These are phyloP conservation scores for Ascidia mentula DNA, from an alignment of 23 tunicate species.

Conservation along the genomic window DNA sequence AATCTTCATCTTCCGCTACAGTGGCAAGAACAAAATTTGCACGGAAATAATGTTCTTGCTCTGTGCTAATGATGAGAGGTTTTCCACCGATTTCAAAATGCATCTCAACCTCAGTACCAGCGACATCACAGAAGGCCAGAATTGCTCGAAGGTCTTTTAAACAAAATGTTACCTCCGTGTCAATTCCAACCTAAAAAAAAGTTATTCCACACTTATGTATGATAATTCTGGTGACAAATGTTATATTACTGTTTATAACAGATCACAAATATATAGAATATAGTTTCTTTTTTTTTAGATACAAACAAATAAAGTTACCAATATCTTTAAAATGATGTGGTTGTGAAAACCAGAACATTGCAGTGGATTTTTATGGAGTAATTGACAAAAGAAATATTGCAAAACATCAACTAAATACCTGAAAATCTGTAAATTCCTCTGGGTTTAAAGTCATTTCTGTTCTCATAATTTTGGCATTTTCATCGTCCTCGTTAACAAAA, in stretches of 20 bases:
- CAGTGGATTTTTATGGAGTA: not conserved
- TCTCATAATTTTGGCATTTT: conserved; percentile 37
- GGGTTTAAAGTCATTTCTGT: conserved; percentile 77
- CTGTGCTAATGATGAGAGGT: conserved; percentile 56
- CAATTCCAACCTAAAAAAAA: conserved; percentile 56
- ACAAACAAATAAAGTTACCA: too few relatives aligned
- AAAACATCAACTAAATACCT: conserved; percentile 21
- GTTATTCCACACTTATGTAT: too few relatives aligned
- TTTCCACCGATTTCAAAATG: conserved; percentile 77
- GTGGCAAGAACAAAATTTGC: conserved; percentile 83
- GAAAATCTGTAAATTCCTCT: conserved; percentile 74
- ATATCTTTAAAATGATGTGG: too few relatives aligned
- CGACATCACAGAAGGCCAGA: conserved; percentile 62
- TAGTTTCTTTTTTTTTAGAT: too few relatives aligned
- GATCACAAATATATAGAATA: not conserved
- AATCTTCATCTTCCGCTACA: conserved; percentile 33
- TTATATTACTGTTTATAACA: too few relatives aligned
- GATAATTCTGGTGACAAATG: not conserved
- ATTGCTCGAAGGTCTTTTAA: conserved; percentile 74
- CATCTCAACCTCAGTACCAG: conserved; percentile 34
- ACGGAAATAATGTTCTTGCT: conserved; percentile 41
- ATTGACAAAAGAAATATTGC: not conserved
- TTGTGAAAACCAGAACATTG: too few relatives aligned
- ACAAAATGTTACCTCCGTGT: conserved; percentile 77
- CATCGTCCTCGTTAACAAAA: conserved; percentile 50